Base-by-base conservation (phyloP, 2,888 invertebrate genomes). In the Sicus ferrugineus region DNA sequence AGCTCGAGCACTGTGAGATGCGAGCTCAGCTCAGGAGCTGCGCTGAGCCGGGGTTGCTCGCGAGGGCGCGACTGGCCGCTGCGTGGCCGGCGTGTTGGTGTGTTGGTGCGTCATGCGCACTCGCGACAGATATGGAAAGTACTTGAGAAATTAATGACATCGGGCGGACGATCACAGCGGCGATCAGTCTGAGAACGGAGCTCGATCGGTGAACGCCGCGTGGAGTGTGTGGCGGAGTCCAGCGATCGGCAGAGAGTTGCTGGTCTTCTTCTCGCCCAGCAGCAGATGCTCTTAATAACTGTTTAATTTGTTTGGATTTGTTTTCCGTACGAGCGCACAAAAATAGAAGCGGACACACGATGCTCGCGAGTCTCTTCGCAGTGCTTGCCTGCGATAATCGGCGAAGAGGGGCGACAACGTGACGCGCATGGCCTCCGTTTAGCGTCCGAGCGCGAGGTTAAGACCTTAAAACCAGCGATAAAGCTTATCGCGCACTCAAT, bases 161-260 rank as follows among this genome's bases (percentile, higher is more conserved):
- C 74, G 81, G 79, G 79, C 81, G 82, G 76, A 80, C 77, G 83
- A 81, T 81, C 81, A 75, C 73, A 78, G 77, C 78, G 76, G 78
- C 79, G 83, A 84, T 84, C 84, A 84, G 84, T 84, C 78, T 77
- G 76, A 77, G 80, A 81, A 79, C 79, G 79, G 82, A 82, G 81
- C 80, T 83, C 82, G 79, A 78, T 78, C 82, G 77, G 78, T 79
- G 76, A 82, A 76, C 75, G 77, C 70, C 70, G 52, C 19, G 26
- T 21, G 26, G 28, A 50, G 30, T n/a, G n/a, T n/a, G 30, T 3
- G 50, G 63, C 34, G 59, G 19, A 59, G 34, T 21, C 23, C 21
- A 59, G 26, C 42, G 14, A 42, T 42, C 61, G 26, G 42, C 14
- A 21, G 26, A 38, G 28, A n/a, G n/a, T n/a, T n/a, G n/a, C n/a